Base-by-base conservation (phyloP, 2,797 vertebrate species). In the Sebastes flavidus region DNA sequence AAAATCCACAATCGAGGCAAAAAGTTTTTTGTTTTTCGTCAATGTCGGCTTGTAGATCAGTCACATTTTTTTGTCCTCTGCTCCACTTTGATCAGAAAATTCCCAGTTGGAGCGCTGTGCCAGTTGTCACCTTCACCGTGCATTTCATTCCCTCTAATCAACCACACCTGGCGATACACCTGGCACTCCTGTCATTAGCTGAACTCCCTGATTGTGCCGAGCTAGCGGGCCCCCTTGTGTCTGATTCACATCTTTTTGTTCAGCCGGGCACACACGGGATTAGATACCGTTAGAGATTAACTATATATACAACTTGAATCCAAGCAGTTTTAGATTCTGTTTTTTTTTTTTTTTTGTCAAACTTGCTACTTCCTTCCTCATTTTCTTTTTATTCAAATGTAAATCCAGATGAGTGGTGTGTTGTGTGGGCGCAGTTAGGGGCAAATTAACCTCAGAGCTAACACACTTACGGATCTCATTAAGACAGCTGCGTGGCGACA, bases 111-210 rank as follows among this genome's bases (percentile, higher is more conserved):
- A 92, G 55, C 91, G 1, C 85, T 8, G 68, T 13, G 74, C 81
- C 84, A 34, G 86, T 92, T 92, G 92, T 94, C 92, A 90, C 90
- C 89, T 89, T 92, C 82, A 38, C 93, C 77, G 82, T 78, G 88
- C 80, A 63, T 88, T 87, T 87, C 88, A 76, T 93, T 93, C 76
- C 59, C 82, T 90, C 90, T 93, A 94, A 95, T 95, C 92, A 95
- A 92, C 93, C 93, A 93, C 94, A 94, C 92, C 93, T 94, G 94
- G 92, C 62, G 92, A 82, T 88, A 91, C 94, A 94, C 94, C 94
- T 95, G 94, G 90, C 90, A 88, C 90, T 84, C 84, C 80, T 73
- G 70, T 94, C 90, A 94, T 94, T 92, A 94, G 83, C 83, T 68
- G 71, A 91, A 83, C 88, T 90, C 80, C 83, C 88, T 93, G 89